Evolutionary conservation across 2,797 vertebrate species (phyloP), one percentile per base, ranked within the genome.

Genomic region (Pithecia hirsuta): DNA sequence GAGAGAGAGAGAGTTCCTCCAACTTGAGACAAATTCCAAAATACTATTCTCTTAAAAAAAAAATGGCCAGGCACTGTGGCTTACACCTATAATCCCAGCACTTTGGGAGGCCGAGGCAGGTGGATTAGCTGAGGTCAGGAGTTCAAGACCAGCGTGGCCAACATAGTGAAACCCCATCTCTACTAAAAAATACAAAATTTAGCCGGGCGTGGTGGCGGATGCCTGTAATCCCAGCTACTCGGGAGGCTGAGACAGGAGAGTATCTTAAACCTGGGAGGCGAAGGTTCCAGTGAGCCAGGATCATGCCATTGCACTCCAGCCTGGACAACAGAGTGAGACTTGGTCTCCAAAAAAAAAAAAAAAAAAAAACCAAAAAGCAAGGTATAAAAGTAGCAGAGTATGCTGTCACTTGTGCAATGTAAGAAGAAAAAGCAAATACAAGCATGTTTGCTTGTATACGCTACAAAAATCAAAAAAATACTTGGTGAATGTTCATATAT

Each of bases 1-100:
- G 4, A 92, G 14, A 74, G 33, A 61, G 30, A 33, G 1, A 61
- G 19, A 78, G 57, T 33, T 48, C 33, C 74, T 91, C 5, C 80
- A 91, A 91, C 22, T 59, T 19, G 41, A 44, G 75, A 91, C 19
- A 87, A 81, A 92, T 50, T 52, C 24, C n/a, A 61, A 87, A 89
- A 89, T 39, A 84, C 48, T 61, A 81, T 57, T n/a, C 61, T 59
- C 24, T 44, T 22, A 55, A 9, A 52, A 81, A 67, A 67, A 67
- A 75, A 81, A n/a, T 14, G 13, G 13, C 13, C 7, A 14, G 74
- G 41, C 7, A 44, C 39, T 1, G 3, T 30, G 74, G 74, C 74
- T 75, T 41, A 75, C 9, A 9, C 9, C 19, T 70, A 9, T 36
- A 70, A 36, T 70, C n/a, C 19, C 67, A 70, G 67, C 8, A 70